phyloP scores from a whole-genome alignment of 2,113 vertebrate genomes.

The Mustelus asterias region DNA sequence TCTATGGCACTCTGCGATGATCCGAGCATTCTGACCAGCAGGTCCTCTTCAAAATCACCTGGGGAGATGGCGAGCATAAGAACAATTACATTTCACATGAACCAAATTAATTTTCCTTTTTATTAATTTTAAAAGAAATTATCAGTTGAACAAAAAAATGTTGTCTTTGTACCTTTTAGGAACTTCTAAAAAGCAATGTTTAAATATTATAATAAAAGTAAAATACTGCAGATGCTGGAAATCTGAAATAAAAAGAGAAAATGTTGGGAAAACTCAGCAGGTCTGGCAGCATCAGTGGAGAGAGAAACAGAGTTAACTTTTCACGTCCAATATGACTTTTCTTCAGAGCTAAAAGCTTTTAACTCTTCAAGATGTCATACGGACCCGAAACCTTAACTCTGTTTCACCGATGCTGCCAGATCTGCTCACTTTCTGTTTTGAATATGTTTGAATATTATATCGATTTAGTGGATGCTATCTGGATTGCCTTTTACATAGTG shows the following conservation, averaged over 20 bases:
- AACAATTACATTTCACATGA: neutral
- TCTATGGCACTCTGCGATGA: neutral
- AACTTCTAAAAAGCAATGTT: neutral
- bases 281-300: no score
- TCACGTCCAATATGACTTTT: no score
- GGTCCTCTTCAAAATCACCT: neutral
- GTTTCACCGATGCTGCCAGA: no score
- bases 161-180: neutral
- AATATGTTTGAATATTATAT: no score
- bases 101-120: neutral
- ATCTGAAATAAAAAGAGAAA: no score
- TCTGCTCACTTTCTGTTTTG: no score
- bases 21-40: neutral
- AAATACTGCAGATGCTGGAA: no score
- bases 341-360: no score
- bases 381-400: no score
- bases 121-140: neutral
- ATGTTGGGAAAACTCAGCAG: no score
- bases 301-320: no score
- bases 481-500: neutral
- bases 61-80: neutral
- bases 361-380: no score
- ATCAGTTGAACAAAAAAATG: neutral
- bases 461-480: neutral
- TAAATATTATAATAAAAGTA: neutral